These are phyloP conservation scores for Phalacrocorax pelagicus DNA, from an alignment of 2,113 vertebrate genomes.

Conservation along the genomic window DNA sequence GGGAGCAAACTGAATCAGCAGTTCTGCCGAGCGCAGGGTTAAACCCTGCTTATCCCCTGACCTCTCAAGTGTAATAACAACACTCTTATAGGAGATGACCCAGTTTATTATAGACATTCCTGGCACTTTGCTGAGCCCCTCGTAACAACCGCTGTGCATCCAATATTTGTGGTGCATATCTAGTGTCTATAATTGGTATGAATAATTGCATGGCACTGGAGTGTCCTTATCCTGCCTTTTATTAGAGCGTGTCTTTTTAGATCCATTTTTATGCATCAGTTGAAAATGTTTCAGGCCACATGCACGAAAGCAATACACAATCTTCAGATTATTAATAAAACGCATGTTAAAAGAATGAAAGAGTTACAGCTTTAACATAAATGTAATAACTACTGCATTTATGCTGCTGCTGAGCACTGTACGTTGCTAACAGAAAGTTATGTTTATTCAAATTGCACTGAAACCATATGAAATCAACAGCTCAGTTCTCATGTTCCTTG, in stretches of 20 bases:
- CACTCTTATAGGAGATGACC: constrained; percentile 37
- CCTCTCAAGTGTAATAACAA: constrained; percentile 34
- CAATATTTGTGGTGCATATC: constrained; percentile 29
- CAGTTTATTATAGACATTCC: constrained; percentile 15
- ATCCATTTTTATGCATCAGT: neutral
- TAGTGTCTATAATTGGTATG: neutral
- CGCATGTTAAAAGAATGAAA: neutral
- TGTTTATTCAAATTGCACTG: neutral
- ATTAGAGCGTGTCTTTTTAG: neutral
- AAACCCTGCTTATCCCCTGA: constrained; percentile 31
- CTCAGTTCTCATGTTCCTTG: neutral
- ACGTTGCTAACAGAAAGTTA: neutral
- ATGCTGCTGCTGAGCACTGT: neutral
- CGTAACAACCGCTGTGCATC: neutral
- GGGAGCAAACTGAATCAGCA: neutral
- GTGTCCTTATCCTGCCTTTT: constrained; percentile 5
- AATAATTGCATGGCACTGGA: constrained; percentile 3
- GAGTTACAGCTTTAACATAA: neutral
- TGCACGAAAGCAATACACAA: neutral
- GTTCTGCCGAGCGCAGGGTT: neutral
- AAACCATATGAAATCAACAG: neutral
- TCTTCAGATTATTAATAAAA: neutral
- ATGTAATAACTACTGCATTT: neutral
- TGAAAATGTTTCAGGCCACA: neutral
- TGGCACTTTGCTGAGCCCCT: neutral